Base-by-base conservation (phyloP, 2,113 vertebrate genomes). In the Electrona antarctica region DNA sequence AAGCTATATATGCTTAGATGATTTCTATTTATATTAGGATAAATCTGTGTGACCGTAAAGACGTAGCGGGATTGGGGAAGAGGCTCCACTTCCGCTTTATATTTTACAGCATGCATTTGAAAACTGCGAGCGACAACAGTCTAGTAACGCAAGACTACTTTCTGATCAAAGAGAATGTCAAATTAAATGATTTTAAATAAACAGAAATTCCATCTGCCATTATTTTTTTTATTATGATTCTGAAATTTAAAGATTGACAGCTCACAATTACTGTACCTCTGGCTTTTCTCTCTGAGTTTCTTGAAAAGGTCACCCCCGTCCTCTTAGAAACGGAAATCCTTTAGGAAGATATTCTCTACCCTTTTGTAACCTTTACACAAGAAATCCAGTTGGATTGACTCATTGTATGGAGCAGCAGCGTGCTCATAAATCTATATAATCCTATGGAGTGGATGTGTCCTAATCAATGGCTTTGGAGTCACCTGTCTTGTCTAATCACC, bases 301-400 rank as follows among this genome's bases (percentile, higher is more conserved):
- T 80, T 77, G 80, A 83, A 91, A 91, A 91, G 89, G 90, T 89
- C 90, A 89, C 61, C 78, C 65, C 69, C 67, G 81, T 88, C 76
- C 77, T 76, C 78, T 74, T 85, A 66, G 78, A 91, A 87, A 88
- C 85, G 78, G 85, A 88, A 88, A 90, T 90, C 87, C 82, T 85
- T 86, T 82, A 85, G 78, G 76, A 84, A 72, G 54, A 66, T 73
- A 87, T 88, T 84, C 77, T 83, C 81, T 86, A 86, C 78, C 87
- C 89, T 90, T 91, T 83, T 87, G 73, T 85, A 91, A 90, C 88
- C 83, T 92, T 91, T 92, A 85, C 85, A 86, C 82, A 84, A 90
- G 78, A 78, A 88, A 80, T 89, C 83, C 89, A 86, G 81, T 85
- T 14, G 84, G 88, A 76, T 77, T 67, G 82, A 82, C 80, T 83